Evolutionary conservation across 2,888 invertebrate species (phyloP).

Genomic region (Poecilobothrus nobilitatus): DNA sequence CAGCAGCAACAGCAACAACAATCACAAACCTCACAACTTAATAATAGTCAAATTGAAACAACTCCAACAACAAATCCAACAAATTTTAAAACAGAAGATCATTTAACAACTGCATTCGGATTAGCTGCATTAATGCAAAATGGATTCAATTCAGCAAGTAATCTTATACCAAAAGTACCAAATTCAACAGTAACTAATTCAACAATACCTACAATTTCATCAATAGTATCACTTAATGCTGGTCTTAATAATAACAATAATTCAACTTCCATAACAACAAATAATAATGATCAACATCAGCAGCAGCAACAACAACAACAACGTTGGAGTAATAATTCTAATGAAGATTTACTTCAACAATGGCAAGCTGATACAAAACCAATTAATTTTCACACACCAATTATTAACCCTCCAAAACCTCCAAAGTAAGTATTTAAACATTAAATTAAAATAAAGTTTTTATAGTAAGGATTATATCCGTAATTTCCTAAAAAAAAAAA

Average conservation of each 20-base stretch:
- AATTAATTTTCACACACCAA: not conserved
- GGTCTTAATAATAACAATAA: not conserved
- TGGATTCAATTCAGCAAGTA: constrained; percentile 46
- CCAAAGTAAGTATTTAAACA: constrained; percentile 2
- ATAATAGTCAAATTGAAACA: constrained; percentile 21
- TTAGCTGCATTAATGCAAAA: constrained; percentile 69
- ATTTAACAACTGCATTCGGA: constrained; percentile 62
- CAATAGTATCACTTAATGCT: constrained; percentile 24
- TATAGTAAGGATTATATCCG: no score
- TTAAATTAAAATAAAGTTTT: no score
- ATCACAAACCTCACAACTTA: constrained; percentile 28
- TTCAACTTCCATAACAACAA: not conserved
- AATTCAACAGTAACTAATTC: constrained; percentile 28
- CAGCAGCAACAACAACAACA: not conserved
- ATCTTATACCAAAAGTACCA: constrained; percentile 32
- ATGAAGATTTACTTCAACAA: not conserved
- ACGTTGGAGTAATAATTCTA: not conserved
- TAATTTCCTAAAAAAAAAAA: not conserved
- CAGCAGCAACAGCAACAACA: constrained; percentile 30
- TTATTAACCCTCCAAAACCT: not conserved
- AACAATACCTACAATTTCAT: constrained; percentile 21
- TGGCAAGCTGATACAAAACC: constrained; percentile 5
- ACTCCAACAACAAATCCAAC: constrained; percentile 34
- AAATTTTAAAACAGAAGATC: constrained; percentile 59
- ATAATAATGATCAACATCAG: not conserved